Evolutionary conservation across 1,140 invertebrate species (phyloP).

Genomic region (Pemphigus obesinymphae): DNA sequence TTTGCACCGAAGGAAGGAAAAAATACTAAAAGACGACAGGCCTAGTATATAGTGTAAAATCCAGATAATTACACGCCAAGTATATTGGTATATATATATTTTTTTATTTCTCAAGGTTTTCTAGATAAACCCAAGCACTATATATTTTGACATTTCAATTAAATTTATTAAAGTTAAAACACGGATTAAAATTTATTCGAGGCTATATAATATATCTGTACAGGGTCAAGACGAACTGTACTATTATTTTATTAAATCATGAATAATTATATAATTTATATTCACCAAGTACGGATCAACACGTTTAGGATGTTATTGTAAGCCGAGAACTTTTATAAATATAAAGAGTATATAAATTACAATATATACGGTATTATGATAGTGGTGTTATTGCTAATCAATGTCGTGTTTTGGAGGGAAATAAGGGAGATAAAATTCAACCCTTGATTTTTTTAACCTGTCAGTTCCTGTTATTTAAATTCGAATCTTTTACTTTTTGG

Average conservation of each 20-base stretch:
- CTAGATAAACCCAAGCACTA: not conserved
- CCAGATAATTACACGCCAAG: not conserved
- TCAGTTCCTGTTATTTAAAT: no score
- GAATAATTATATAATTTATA: slow-evolving; percentile 6
- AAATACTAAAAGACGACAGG: not conserved
- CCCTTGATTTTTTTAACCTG: no score
- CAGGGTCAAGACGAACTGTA: no score
- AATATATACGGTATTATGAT: no score
- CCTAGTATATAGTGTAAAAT: not conserved
- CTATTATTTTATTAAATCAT: not conserved
- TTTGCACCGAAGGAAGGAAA: not conserved
- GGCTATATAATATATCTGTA: not conserved
- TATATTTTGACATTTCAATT: slow-evolving; percentile 19
- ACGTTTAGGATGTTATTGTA: no score
- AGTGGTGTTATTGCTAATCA: no score
- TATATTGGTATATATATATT: not conserved
- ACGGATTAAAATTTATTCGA: not conserved
- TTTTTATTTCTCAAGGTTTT: not conserved
- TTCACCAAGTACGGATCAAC: no score
- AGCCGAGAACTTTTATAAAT: no score
- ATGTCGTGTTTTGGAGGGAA: no score
- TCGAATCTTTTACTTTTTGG: no score
- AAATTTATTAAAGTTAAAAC: not conserved
- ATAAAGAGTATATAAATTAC: no score
- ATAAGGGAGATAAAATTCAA: no score